These are phyloP conservation scores for Caenorhabditis remanei DNA, from an alignment of 1,140 invertebrate genomes.

Conservation along the genomic window DNA sequence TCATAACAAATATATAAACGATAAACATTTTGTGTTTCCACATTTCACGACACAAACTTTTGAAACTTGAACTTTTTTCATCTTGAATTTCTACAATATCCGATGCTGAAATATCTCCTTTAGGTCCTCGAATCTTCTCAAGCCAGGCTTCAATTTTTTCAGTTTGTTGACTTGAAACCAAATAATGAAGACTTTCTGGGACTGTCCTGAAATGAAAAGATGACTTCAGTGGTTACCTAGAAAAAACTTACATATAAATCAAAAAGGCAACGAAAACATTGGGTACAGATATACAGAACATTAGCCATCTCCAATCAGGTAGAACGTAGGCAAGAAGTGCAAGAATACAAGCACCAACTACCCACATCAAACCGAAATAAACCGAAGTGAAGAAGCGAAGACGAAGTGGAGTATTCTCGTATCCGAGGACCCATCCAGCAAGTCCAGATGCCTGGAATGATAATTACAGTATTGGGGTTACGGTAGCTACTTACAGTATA, in stretches of 20 bases:
- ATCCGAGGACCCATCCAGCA: conserved; percentile 72
- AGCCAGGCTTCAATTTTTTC: conserved; percentile 60
- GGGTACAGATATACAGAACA: conserved; percentile 63
- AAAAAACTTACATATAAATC: conserved; percentile 65
- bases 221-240: not conserved
- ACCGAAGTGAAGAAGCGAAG: conserved; percentile 71
- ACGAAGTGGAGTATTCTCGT: conserved; percentile 69
- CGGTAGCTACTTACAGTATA: conserved; percentile 61
- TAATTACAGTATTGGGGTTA: not conserved
- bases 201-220: conserved; percentile 65
- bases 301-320: conserved; percentile 64
- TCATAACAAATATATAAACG: conserved; percentile 52
- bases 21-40: conserved; percentile 59
- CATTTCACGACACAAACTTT: conserved; percentile 33
- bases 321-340: conserved; percentile 61
- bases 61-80: not conserved
- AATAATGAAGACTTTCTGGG: conserved; percentile 71
- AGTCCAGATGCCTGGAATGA: conserved; percentile 69
- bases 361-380: conserved; percentile 72
- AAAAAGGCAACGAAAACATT: conserved; percentile 65
- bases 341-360: conserved; percentile 69
- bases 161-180: conserved; percentile 64
- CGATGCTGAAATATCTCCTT: conserved; percentile 49
- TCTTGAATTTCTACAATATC: conserved; percentile 30
- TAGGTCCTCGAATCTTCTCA: conserved; percentile 47